Conservation (phyloP, 2,113 vertebrate species). For the Etheostoma cragini region DNA sequence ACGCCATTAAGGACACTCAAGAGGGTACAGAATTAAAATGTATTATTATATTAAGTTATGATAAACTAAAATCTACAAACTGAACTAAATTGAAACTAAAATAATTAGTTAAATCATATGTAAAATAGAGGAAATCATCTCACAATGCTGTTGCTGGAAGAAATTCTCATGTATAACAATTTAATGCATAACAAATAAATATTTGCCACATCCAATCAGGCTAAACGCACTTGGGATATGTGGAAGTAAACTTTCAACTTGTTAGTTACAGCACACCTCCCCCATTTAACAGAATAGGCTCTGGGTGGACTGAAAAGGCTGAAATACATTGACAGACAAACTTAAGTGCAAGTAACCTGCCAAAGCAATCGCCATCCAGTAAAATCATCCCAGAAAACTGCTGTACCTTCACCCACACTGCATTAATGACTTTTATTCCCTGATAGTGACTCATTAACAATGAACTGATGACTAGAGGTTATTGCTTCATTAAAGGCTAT, state of each 20-base stretch:
- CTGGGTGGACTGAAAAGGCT: neutral
- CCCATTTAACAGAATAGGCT: neutral
- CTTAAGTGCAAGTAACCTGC: neutral
- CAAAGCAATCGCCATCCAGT: neutral
- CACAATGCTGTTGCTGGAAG: too few relatives aligned
- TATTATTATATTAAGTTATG: neutral
- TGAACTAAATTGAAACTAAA: neutral
- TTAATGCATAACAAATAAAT: neutral
- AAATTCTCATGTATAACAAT: neutral
- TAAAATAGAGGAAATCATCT: neutral
- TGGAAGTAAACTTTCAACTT: neutral
- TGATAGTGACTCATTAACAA: constrained; percentile 19
- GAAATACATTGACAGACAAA: neutral
- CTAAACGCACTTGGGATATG: neutral
- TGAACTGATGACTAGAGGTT: constrained; percentile 16
- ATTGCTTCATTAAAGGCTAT: constrained; percentile 23
- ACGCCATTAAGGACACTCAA: too few relatives aligned
- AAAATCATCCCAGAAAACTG: neutral
- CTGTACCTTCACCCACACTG: neutral
- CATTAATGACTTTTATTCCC: neutral
- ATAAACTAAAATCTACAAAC: neutral
- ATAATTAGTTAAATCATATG: neutral
- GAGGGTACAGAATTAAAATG: neutral
- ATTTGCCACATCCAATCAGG: neutral
- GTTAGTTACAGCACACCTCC: neutral